Evolutionary conservation across 2,888 invertebrate genomes (phyloP).

Genomic region (Nomada fucata): DNA sequence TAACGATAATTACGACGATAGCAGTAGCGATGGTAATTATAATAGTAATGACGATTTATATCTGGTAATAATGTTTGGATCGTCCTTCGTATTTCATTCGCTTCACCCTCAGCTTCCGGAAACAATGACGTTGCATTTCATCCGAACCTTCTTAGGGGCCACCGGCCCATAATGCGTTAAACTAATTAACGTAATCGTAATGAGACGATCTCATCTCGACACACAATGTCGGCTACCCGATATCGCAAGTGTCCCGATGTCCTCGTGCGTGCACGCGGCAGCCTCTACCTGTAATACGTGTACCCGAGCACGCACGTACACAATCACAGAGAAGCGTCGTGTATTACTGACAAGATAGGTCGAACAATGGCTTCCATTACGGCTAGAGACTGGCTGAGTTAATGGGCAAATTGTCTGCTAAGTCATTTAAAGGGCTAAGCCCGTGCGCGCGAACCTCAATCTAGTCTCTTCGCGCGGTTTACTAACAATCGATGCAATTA

Average conservation of each 20-base stretch:
- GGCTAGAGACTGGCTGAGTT: slow-evolving; percentile 78
- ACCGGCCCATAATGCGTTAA: slow-evolving; percentile 72
- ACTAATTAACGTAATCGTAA: slow-evolving; percentile 83
- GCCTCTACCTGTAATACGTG: slow-evolving; percentile 69
- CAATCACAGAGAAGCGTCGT: slow-evolving; percentile 59
- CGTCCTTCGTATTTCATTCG: too few relatives aligned
- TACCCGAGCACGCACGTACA: slow-evolving; percentile 35
- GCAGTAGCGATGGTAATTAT: too few relatives aligned
- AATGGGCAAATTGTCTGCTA: slow-evolving; percentile 82
- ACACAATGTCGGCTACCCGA: slow-evolving; percentile 80
- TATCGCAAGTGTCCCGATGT: slow-evolving; percentile 75
- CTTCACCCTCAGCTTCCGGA: not conserved
- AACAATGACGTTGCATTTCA: not conserved
- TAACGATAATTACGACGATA: too few relatives aligned
- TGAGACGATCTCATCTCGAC: slow-evolving; percentile 81
- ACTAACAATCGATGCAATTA: slow-evolving; percentile 74
- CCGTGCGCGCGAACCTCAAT: slow-evolving; percentile 69
- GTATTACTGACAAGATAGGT: slow-evolving; percentile 80
- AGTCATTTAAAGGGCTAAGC: slow-evolving; percentile 81
- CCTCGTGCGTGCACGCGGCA: slow-evolving; percentile 69
- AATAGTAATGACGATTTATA: too few relatives aligned
- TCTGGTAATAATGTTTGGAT: too few relatives aligned
- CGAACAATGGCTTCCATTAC: slow-evolving; percentile 83
- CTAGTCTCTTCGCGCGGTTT: slow-evolving; percentile 69
- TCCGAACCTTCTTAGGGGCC: slow-evolving; percentile 57